A percentile compares a stretch with the other conserved stretches of the same genome.
Conservation (phyloP, 1,140 invertebrate genomes). For the Pinna nobilis region DNA sequence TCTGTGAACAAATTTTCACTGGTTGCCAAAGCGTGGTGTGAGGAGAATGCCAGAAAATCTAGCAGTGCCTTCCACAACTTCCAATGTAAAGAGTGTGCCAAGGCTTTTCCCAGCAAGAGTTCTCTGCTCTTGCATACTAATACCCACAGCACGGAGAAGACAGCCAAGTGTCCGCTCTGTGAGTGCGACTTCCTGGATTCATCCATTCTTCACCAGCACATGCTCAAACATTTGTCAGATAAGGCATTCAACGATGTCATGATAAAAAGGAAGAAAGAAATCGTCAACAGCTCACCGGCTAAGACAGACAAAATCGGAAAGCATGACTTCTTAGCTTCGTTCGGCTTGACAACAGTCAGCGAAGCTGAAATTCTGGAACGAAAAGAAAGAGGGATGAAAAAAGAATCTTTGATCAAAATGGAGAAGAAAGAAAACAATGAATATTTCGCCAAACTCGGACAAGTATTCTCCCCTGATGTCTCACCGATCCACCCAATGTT, state of each 20-base stretch:
- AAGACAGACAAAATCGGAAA: conserved; percentile 69
- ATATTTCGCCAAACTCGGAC: conserved; percentile 60
- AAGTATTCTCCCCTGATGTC: conserved; percentile 46
- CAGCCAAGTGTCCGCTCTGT: conserved; percentile 65
- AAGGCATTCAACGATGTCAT: conserved; percentile 58
- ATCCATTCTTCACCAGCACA: conserved; percentile 66
- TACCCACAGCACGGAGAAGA: conserved; percentile 60
- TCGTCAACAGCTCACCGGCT: not conserved
- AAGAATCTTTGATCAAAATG: conserved; percentile 33
- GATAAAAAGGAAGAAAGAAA: conserved; percentile 31
- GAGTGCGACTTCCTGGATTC: conserved; percentile 69
- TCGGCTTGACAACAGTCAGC: conserved; percentile 79
- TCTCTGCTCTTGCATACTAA: conserved; percentile 79
- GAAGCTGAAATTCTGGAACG: conserved; percentile 26
- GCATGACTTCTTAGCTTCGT: conserved; percentile 86
- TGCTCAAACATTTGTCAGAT: conserved; percentile 68
- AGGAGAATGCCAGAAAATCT: conserved; percentile 81
- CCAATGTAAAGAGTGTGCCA: conserved; percentile 82
- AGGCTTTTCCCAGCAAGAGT: conserved; percentile 84
- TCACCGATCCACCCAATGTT: conserved; percentile 35
- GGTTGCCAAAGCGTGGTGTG: conserved; percentile 84
- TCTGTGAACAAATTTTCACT: conserved; percentile 85
- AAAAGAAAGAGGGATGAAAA: conserved; percentile 66
- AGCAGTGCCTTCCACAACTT: conserved; percentile 80
- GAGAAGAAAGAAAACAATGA: conserved; percentile 59